Conservation (phyloP, 2,888 invertebrate species). For the Linnaemya vulpina region DNA sequence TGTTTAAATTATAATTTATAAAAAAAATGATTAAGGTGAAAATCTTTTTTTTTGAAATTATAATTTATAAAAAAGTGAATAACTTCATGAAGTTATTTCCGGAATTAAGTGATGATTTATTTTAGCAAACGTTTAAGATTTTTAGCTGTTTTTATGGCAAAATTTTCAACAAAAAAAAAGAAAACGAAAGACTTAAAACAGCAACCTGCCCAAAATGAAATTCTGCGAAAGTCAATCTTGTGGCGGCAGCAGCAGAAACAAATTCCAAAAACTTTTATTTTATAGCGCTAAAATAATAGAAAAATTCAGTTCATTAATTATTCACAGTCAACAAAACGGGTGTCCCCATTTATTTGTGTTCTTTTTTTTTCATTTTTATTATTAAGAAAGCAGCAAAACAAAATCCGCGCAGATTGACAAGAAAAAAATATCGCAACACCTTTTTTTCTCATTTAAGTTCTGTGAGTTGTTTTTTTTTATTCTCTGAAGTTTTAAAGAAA, state of each 20-base stretch:
- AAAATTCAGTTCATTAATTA: not conserved
- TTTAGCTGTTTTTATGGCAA: too few relatives aligned
- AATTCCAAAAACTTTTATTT: conserved; percentile 12
- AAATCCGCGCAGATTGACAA: not conserved
- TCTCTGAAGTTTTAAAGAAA: conserved; percentile 51
- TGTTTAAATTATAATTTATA: too few relatives aligned
- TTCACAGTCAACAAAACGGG: conserved; percentile 27
- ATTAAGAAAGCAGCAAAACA: conserved; percentile 3
- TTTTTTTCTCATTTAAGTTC: not conserved
- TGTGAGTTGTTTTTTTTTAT: not conserved
- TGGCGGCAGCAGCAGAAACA: not conserved
- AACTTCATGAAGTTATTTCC: too few relatives aligned
- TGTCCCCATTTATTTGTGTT: conserved; percentile 50
- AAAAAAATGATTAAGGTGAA: too few relatives aligned
- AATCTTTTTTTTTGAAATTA: too few relatives aligned
- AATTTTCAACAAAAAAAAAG: not conserved
- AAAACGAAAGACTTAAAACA: conserved; percentile 49
- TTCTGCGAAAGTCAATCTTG: not conserved
- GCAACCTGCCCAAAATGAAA: not conserved
- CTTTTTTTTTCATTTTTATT: too few relatives aligned
- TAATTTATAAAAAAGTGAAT: too few relatives aligned
- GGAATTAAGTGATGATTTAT: too few relatives aligned
- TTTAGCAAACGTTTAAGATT: too few relatives aligned
- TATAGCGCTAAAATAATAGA: not conserved
- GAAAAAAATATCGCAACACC: not conserved